Percentiles rank a stretch among this genome's conserved stretches.
Conservation (phyloP, 2,888 invertebrate genomes). For the Stenichneumon culpator region DNA sequence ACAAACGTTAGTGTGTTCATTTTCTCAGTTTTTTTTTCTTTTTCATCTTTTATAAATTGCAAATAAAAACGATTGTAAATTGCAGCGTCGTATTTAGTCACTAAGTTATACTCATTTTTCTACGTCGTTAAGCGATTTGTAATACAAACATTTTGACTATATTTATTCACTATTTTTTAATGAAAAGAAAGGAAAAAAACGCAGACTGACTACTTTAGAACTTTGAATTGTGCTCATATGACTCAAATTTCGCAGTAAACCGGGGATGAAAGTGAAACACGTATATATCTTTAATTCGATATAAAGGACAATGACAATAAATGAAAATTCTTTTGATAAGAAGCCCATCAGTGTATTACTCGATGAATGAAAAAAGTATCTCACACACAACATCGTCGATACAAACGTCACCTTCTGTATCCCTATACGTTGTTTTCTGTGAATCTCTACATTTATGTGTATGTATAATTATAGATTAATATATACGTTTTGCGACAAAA, state of each 20-base stretch:
- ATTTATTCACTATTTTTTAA: slow-evolving; percentile 48
- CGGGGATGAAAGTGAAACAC: slow-evolving; percentile 50
- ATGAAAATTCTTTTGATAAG: slow-evolving; percentile 35
- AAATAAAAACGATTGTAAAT: slow-evolving; percentile 67
- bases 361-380: slow-evolving; percentile 27
- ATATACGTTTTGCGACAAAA: slow-evolving; percentile 28
- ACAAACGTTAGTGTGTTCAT: slow-evolving; percentile 56
- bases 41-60: slow-evolving; percentile 41
- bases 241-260: slow-evolving; percentile 44
- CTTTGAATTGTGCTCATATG: slow-evolving; percentile 38
- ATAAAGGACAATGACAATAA: slow-evolving; percentile 22
- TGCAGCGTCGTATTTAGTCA: slow-evolving; percentile 69
- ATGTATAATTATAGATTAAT: slow-evolving; percentile 36
- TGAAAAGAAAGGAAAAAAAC: slow-evolving; percentile 54
- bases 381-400: slow-evolving; percentile 23
- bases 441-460: slow-evolving; percentile 34
- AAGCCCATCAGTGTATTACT: not conserved
- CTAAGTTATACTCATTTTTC: slow-evolving; percentile 61
- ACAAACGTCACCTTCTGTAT: slow-evolving; percentile 39
- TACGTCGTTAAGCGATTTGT: slow-evolving; percentile 51
- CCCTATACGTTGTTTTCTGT: not conserved
- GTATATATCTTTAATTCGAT: slow-evolving; percentile 59
- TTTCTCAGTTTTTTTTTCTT: slow-evolving; percentile 54
- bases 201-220: slow-evolving; percentile 65
- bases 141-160: slow-evolving; percentile 47